Percentiles rank a stretch among this genome's conserved stretches.
These are phyloP conservation scores for Pseudoips prasinana DNA, from an alignment of 2,888 invertebrate genomes.

Conservation along the genomic window DNA sequence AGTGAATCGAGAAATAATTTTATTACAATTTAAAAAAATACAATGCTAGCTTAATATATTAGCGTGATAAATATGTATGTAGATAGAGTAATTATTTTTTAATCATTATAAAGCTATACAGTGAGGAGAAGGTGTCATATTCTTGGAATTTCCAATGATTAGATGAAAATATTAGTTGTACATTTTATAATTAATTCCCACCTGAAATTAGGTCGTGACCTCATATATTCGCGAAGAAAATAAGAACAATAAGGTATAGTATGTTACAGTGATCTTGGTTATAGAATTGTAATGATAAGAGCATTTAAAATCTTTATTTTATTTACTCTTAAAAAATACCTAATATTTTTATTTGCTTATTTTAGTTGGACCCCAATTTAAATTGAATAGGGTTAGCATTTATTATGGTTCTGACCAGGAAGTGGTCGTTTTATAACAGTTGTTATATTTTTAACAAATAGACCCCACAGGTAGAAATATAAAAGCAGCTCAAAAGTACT, in stretches of 20 bases:
- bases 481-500: no score
- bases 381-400: no score
- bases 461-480: no score
- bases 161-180: conserved; percentile 14
- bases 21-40: conserved; percentile 24
- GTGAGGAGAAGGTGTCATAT: conserved; percentile 11
- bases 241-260: conserved; percentile 28
- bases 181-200: conserved; percentile 34
- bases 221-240: conserved; percentile 5
- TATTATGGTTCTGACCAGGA: no score
- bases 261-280: conserved; percentile 22
- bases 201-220: conserved; percentile 7
- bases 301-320: no score
- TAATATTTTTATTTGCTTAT: no score
- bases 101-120: conserved; percentile 18
- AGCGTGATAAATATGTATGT: conserved; percentile 22
- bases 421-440: no score
- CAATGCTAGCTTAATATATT: conserved; percentile 11
- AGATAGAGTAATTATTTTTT: conserved; percentile 25
- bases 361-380: no score
- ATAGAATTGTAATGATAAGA: no score
- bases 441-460: no score
- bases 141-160: conserved; percentile 15
- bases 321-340: no score
- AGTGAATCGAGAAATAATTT: conserved; percentile 36